These are phyloP conservation scores for Notarius quadriscutis DNA, from an alignment of 2,113 vertebrate genomes.

Conservation along the genomic window DNA sequence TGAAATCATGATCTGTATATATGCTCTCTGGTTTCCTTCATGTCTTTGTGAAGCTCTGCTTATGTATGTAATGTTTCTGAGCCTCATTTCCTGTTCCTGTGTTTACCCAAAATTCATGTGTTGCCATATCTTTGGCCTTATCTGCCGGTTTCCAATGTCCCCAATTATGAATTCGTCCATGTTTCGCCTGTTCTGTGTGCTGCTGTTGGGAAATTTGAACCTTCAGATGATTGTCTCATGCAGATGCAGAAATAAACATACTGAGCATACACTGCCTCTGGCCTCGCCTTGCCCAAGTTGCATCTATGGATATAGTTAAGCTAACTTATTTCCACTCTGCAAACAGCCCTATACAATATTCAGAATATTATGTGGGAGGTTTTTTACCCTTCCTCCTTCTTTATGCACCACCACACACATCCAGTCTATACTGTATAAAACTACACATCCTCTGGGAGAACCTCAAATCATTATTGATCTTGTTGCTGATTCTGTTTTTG, in stretches of 20 bases:
- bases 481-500: conserved; percentile 24
- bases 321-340: neutral
- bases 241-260: neutral
- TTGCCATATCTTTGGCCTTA: neutral
- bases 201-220: neutral
- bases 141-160: neutral
- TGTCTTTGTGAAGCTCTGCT: conserved; percentile 9
- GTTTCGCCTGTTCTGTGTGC: neutral
- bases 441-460: conserved; percentile 26
- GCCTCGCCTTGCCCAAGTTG: neutral
- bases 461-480: neutral
- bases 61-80: neutral
- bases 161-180: neutral
- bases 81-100: conserved; percentile 10
- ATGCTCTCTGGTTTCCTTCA: neutral
- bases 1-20: neutral
- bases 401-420: conserved; percentile 1
- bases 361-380: neutral
- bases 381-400: neutral
- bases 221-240: neutral
- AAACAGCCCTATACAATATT: neutral
- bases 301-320: neutral
- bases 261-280: neutral
- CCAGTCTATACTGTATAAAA: neutral
- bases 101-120: neutral